Percentiles rank a stretch among this genome's conserved stretches.
Evolutionary conservation across 2,888 invertebrate genomes (phyloP).

Genomic region (Acronicta aceris): DNA sequence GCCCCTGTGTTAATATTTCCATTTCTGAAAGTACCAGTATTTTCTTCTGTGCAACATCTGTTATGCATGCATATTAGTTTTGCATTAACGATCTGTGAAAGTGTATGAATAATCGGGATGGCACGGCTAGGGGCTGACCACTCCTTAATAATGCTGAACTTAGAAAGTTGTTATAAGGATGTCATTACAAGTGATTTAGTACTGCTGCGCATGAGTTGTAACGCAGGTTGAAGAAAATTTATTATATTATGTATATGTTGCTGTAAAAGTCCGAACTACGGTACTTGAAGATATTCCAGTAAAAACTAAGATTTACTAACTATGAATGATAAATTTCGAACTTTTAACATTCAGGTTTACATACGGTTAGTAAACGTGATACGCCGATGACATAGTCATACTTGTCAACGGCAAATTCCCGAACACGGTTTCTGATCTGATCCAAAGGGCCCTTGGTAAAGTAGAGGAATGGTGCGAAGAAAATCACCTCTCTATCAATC

Average conservation of each 20-base stretch:
- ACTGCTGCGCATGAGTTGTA: constrained; percentile 21
- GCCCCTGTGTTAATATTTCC: constrained; percentile 4
- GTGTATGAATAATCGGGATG: constrained; percentile 76
- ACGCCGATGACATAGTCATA: too few species aligned
- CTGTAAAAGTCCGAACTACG: too few species aligned
- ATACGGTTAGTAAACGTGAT: too few species aligned
- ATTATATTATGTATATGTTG: neutral
- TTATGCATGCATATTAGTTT: constrained; percentile 3
- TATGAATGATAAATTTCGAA: too few species aligned
- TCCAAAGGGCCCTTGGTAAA: too few species aligned
- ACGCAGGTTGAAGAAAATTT: constrained; percentile 16
- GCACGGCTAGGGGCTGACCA: constrained; percentile 64
- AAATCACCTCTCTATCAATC: too few species aligned
- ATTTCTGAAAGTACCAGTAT: constrained; percentile 20
- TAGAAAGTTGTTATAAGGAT: constrained; percentile 60
- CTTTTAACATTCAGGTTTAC: too few species aligned
- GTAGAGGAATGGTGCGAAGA: too few species aligned
- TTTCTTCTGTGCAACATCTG: constrained; percentile 1
- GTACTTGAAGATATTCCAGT: too few species aligned
- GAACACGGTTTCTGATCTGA: too few species aligned
- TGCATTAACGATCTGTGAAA: constrained; percentile 62
- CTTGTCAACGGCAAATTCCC: too few species aligned
- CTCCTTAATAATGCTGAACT: constrained; percentile 55
- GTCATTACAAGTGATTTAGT: constrained; percentile 46
- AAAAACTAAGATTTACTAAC: too few species aligned